phyloP scores from a whole-genome alignment of 2,797 vertebrate species.

The Xiphorhynchus erythropygius region DNA sequence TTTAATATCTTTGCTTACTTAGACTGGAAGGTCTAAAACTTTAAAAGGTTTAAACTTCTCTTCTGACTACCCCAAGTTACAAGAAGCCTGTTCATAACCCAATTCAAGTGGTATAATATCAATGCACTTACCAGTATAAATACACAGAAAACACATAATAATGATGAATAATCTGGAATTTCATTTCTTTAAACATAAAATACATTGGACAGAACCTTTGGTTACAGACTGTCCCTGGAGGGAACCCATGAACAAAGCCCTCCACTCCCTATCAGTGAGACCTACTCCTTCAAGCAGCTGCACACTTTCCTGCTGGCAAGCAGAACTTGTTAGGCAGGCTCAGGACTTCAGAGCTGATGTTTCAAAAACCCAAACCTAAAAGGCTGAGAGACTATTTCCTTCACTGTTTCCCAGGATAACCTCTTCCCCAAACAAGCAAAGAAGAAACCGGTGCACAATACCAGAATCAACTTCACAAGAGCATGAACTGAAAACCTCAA shows the following conservation, averaged over 20 bases:
- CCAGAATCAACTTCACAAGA: background rate
- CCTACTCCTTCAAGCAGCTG: background rate
- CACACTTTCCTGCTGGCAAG: background rate
- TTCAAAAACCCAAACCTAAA: background rate
- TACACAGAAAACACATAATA: background rate
- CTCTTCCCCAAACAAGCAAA: background rate
- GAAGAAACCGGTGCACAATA: background rate
- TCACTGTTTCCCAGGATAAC: background rate
- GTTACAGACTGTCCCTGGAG: background rate
- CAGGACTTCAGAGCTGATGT: background rate
- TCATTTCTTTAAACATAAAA: background rate
- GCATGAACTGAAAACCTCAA: background rate
- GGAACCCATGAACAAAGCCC: background rate
- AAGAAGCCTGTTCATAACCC: background rate
- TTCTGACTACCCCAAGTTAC: background rate
- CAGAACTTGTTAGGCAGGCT: background rate
- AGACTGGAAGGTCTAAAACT: background rate
- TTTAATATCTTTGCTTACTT: background rate
- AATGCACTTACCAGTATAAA: background rate
- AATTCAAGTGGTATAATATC: background rate
- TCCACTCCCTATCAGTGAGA: background rate
- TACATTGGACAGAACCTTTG: background rate
- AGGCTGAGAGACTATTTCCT: background rate
- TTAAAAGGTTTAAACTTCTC: background rate
- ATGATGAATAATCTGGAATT: background rate